Evolutionary conservation across 1,140 invertebrate species (phyloP), one percentile per base, ranked within the genome.

Genomic region (Brevipalpus yothersi): DNA sequence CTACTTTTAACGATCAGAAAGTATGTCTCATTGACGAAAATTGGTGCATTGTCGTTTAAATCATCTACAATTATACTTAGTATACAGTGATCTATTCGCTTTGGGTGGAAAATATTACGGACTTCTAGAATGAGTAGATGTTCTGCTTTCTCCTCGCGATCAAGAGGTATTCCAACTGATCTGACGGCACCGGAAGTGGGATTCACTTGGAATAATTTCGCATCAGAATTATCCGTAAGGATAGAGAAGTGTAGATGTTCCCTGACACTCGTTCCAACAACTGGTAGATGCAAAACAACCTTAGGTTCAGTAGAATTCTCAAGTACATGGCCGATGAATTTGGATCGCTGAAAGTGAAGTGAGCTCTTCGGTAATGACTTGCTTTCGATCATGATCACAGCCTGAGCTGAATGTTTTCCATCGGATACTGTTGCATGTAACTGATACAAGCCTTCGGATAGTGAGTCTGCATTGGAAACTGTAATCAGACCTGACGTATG

Each of bases 401-500:
- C 5, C 31, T 31, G 31, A 31, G 31, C 31, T 31, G 31, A 31
- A 31, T 31, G 31, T 31, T 31, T 31, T 31, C 31, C 31, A 31
- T 31, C 31, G 31, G 2, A 31, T 31, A 31, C 31, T 31, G 31
- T 31, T 31, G 5, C 31, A 31, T 31, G 31, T 31, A 31, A 31
- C 31, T 31, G 31, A 31, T 31, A 31, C 31, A 31, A 3, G 31
- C 31, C 31, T 31, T 31, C 31, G 5, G 31, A 31, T 31, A 31
- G 31, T 31, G 5, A 31, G 31, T 31, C 31, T 31, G 31, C 31
- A 31, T 31, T 31, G 5, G 87, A 84, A 75, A 92, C 88, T 45
- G 86, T 88, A 49, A 87, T 87, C 64, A 93, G 75, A 74, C 92
- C 87, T 69, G 91, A 87, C 53, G 85, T 86, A 60, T 87, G 87